Evolutionary conservation across 2,797 vertebrate genomes (phyloP), one percentile per base, ranked within the genome.

Genomic region (Silurus aristotelis): DNA sequence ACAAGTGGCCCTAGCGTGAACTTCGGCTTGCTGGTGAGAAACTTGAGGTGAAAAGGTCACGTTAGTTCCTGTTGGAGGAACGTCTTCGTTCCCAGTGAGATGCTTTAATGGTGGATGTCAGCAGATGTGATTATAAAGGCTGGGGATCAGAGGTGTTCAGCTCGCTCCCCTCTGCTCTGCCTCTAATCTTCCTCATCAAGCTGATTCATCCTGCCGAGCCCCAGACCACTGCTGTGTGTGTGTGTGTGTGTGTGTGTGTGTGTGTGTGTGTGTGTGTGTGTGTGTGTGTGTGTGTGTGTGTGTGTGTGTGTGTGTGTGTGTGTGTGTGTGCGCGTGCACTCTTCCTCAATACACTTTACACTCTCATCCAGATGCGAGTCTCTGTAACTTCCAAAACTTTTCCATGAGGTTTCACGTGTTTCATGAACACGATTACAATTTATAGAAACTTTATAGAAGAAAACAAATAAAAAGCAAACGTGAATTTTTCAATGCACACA

Each of bases 61-160:
- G 0, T 73, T 70, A 48, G 43, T 19, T 2, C 3, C 58, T 5
- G 6, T 22, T 6, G 87, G 89, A 0, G 79, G 84, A 75, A 88
- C 87, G 83, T 89, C 90, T 89, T 89, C 90, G 90, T 88, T 92
- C 84, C 80, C 90, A 91, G 31, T 27, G 87, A 89, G 91, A 91
- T 89, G 91, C 91, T 93, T 92, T 92, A 92, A 93, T 90, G 91
- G 91, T 89, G 87, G 87, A 91, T 90, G 87, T 90, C 89, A 92
- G 91, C 93, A 94, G 93, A 94, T 94, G 94, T 93, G 93, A 94
- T 90, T 85, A 88, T 73, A 84, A 88, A 88, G 88, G 90, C 90
- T 88, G 90, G 85, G 93, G 93, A 94, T 95, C 94, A 95, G 95
- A 95, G 93, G 92, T 84, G 88, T 13, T 77, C 87, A 92, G 90